Evolutionary conservation across 2,888 invertebrate species (phyloP).

Genomic region (Ectobius pallidus): DNA sequence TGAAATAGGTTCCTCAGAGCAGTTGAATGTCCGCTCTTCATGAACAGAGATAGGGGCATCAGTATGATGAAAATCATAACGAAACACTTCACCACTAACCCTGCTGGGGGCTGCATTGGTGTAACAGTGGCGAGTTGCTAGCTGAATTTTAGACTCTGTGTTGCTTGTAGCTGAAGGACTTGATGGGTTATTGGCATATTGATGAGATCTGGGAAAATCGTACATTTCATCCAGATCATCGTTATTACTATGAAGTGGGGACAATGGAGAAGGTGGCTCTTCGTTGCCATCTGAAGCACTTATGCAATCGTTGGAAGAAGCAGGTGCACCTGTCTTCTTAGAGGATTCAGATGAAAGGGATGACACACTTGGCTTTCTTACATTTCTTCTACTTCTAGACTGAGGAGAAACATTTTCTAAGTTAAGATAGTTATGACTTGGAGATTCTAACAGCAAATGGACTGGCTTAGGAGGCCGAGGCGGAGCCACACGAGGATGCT

Average conservation of each 20-base stretch:
- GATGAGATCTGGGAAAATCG: slow-evolving; percentile 74
- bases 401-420: slow-evolving; percentile 49
- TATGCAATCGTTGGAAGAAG: slow-evolving; percentile 51
- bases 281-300: slow-evolving; percentile 44
- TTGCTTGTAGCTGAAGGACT: slow-evolving; percentile 42
- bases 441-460: slow-evolving; percentile 56
- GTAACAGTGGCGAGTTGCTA: slow-evolving; percentile 61
- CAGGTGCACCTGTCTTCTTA: slow-evolving; percentile 51
- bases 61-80: slow-evolving; percentile 59
- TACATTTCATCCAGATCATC: slow-evolving; percentile 54
- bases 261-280: slow-evolving; percentile 35
- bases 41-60: slow-evolving; percentile 43
- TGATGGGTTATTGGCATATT: slow-evolving; percentile 47
- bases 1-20: slow-evolving; percentile 57
- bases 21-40: slow-evolving; percentile 46
- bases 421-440: slow-evolving; percentile 58
- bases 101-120: slow-evolving; percentile 64
- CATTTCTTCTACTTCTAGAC: slow-evolving; percentile 6
- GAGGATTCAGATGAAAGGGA: slow-evolving; percentile 46
- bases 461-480: slow-evolving; percentile 80
- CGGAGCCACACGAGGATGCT: slow-evolving; percentile 61
- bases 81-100: slow-evolving; percentile 59
- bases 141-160: slow-evolving; percentile 47
- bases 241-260: neutral
- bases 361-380: slow-evolving; percentile 21